phyloP scores from a whole-genome alignment of 2,113 vertebrate genomes.

The Ctenodactylus gundi region DNA sequence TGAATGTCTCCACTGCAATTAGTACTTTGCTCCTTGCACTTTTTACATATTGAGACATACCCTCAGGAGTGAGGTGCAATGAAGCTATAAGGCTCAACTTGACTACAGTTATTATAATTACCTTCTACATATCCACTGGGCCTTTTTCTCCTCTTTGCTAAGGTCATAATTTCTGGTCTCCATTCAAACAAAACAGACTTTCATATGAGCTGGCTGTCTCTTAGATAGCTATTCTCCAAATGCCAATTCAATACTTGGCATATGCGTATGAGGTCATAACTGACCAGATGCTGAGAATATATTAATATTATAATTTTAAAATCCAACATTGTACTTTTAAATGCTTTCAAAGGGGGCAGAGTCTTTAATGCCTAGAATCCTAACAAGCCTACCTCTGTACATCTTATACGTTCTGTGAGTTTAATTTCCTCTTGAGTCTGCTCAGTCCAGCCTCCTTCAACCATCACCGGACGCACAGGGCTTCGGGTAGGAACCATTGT shows the following conservation, averaged over 20 bases:
- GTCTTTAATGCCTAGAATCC: conserved; percentile 12
- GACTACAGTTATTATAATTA: conserved; percentile 66
- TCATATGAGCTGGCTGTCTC: conserved; percentile 32
- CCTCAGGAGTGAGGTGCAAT: conserved; percentile 64
- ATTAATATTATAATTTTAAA: conserved; percentile 52
- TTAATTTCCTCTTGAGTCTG: conserved; percentile 71
- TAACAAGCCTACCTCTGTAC: conserved; percentile 58
- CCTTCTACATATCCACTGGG: conserved; percentile 54
- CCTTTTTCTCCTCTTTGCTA: conserved; percentile 66
- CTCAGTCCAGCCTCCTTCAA: conserved; percentile 73
- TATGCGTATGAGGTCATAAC: conserved; percentile 41
- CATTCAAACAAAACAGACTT: conserved; percentile 72
- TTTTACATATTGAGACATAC: conserved; percentile 63
- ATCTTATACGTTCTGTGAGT: conserved; percentile 65
- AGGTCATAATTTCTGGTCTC: conserved; percentile 73
- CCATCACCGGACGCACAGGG: conserved; percentile 39
- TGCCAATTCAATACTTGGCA: conserved; percentile 43
- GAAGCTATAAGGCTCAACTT: conserved; percentile 69
- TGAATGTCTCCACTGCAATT: conserved; percentile 70
- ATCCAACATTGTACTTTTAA: conserved; percentile 40
- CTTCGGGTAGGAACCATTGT: conserved; percentile 57
- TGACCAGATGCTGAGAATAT: conserved; percentile 46
- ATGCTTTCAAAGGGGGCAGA: background rate
- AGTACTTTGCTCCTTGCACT: conserved; percentile 62
- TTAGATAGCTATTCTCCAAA: conserved; percentile 53